Evolutionary conservation across 2,888 invertebrate genomes (phyloP), one percentile per base, ranked within the genome.

Genomic region (Idaea dimidiata): DNA sequence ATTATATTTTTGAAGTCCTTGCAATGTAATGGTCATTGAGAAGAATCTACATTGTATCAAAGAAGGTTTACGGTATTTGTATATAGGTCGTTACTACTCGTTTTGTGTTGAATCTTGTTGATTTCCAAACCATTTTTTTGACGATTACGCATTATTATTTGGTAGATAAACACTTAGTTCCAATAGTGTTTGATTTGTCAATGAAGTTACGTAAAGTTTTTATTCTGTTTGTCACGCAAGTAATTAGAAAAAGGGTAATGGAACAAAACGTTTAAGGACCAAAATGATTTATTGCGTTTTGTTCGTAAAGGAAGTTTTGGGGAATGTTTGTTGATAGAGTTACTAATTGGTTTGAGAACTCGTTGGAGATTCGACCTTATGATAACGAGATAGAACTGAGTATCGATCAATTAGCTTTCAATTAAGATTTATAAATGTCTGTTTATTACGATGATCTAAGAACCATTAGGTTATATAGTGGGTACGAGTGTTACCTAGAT

Each of bases 71-170:
- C 79, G 77, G 78, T 81, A 78, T 81, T 82, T 80, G 82, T 84
- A 80, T 79, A 81, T 81, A 80, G 82, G 82, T 82, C 82, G 84
- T 86, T 83, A 85, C 79, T 80, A 83, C 82, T 83, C 82, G 80
- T 80, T 84, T 83, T 82, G 83, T 75, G 81, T 81, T 83, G 80
- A 85, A 85, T 83, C 82, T 81, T 83, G 88, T 86, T 86, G 87
- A 87, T 87, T 87, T 84, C 87, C 83, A 82, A 88, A 86, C 85
- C 86, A 86, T 83, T 88, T 87, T 88, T 81, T 82, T 80, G 72
- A 75, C 76, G 79, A 81, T 86, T 82, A 61, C 62, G 55, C 81
- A 79, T 82, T 87, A 87, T 86, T 85, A 81, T 75, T 78, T 71
- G 73, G 75, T 72, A 78, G 74, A 75, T 73, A 73, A 74, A 72